Conservation (phyloP, 2,888 invertebrate genomes). For the Sminthurides aquaticus region DNA sequence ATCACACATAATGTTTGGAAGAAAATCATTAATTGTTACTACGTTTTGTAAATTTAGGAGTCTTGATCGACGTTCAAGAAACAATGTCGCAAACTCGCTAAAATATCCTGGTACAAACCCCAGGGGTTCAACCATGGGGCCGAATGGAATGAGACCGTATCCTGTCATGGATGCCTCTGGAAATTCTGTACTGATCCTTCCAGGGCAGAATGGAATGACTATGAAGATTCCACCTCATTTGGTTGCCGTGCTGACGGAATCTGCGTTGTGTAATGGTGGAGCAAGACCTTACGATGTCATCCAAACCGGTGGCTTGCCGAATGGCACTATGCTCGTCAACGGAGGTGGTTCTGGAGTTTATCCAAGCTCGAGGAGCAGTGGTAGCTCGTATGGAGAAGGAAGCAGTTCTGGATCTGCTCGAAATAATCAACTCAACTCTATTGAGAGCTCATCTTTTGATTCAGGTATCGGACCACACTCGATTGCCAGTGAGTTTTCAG, state of each 20-base stretch:
- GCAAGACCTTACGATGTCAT: slow-evolving; percentile 42
- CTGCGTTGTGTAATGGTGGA: slow-evolving; percentile 40
- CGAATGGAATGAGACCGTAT: slow-evolving; percentile 17
- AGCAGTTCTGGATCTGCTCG: slow-evolving; percentile 38
- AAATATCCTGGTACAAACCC: slow-evolving; percentile 42
- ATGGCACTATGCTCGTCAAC: slow-evolving; percentile 28
- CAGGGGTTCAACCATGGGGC: slow-evolving; percentile 17
- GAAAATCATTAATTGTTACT: no score
- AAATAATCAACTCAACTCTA: slow-evolving; percentile 40
- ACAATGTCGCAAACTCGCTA: slow-evolving; percentile 23
- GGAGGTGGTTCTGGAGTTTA: slow-evolving; percentile 34
- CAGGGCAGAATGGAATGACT: slow-evolving; percentile 43
- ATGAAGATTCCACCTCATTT: slow-evolving; percentile 44
- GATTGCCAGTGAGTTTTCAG: slow-evolving; percentile 39
- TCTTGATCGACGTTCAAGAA: slow-evolving; percentile 39
- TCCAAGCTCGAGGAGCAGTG: slow-evolving; percentile 42
- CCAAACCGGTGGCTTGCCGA: slow-evolving; percentile 24
- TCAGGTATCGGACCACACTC: slow-evolving; percentile 43
- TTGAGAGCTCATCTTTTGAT: slow-evolving; percentile 43
- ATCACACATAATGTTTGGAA: no score
- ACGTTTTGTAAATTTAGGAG: no score
- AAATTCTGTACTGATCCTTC: slow-evolving; percentile 40
- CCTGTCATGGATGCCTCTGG: slow-evolving; percentile 34
- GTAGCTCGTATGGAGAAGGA: slow-evolving; percentile 43
- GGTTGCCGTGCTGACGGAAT: slow-evolving; percentile 42